phyloP scores from a whole-genome alignment of 1,140 invertebrate genomes.

The Plutomurus gul region DNA sequence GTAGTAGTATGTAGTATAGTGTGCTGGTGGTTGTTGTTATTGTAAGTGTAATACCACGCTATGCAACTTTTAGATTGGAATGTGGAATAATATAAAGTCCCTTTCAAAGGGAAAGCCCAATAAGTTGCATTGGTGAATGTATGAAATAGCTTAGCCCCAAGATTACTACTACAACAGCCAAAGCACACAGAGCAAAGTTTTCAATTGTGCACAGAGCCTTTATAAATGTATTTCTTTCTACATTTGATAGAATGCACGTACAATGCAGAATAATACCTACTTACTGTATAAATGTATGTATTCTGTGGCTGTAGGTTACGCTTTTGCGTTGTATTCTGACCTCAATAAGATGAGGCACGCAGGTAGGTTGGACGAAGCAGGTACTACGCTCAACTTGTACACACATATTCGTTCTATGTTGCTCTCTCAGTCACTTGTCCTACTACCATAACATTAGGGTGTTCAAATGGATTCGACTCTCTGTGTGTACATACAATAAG shows the following conservation, averaged over 20 bases:
- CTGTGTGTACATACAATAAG: too few relatives aligned
- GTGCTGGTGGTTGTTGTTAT: background rate
- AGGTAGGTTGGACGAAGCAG: conserved; percentile 35
- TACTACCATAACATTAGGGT: too few relatives aligned
- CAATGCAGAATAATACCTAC: background rate
- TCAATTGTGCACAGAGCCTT: too few relatives aligned
- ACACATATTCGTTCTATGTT: too few relatives aligned
- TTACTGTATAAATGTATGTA: background rate
- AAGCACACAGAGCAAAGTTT: too few relatives aligned
- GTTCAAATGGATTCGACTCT: too few relatives aligned
- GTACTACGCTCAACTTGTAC: too few relatives aligned
- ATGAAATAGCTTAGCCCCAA: background rate
- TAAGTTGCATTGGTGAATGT: background rate
- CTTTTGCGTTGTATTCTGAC: conserved; percentile 52
- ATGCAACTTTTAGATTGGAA: background rate
- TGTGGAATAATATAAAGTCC: conserved; percentile 21
- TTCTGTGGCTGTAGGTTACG: conserved; percentile 42
- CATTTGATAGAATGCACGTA: background rate
- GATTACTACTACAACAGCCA: background rate
- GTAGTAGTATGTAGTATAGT: background rate
- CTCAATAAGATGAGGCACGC: conserved; percentile 48
- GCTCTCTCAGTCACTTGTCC: too few relatives aligned
- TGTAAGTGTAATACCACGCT: background rate
- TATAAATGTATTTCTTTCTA: too few relatives aligned
- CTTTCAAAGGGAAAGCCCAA: background rate